Evolutionary conservation across 2,797 vertebrate genomes (phyloP).

Genomic region (Acipenser transmontanus): DNA sequence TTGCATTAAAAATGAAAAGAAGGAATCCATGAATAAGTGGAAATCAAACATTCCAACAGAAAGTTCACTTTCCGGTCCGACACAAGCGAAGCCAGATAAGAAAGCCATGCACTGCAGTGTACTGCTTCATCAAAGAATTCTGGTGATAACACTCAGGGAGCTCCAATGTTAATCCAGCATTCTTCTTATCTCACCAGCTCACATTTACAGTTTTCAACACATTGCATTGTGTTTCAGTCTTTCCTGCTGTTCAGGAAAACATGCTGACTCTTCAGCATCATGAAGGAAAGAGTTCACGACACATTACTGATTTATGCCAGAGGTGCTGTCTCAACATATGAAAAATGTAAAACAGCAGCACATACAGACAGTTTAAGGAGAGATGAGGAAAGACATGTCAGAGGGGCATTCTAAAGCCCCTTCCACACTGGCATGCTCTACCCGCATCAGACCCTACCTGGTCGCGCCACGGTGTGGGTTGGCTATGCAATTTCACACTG

Average conservation of each 20-base stretch:
- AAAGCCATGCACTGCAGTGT: too few relatives aligned
- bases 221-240: conserved; percentile 29
- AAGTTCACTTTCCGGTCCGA: too few relatives aligned
- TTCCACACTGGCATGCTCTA: too few relatives aligned
- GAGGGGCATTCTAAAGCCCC: not conserved
- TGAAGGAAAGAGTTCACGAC: not conserved
- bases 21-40: too few relatives aligned
- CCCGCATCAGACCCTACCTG: too few relatives aligned
- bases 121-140: too few relatives aligned
- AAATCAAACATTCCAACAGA: too few relatives aligned
- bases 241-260: conserved; percentile 37
- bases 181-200: conserved; percentile 31
- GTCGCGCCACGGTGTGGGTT: too few relatives aligned
- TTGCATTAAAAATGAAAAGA: too few relatives aligned
- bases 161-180: not conserved
- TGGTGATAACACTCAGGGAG: too few relatives aligned
- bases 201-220: conserved; percentile 36
- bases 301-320: not conserved
- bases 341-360: conserved; percentile 12
- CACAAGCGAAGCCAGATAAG: too few relatives aligned
- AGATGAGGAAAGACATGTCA: conserved; percentile 1
- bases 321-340: conserved; percentile 17
- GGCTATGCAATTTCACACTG: too few relatives aligned
- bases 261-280: conserved; percentile 16
- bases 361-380: not conserved